Evolutionary conservation across 2,888 invertebrate genomes (phyloP).

Genomic region (Scrobipalpa costella): DNA sequence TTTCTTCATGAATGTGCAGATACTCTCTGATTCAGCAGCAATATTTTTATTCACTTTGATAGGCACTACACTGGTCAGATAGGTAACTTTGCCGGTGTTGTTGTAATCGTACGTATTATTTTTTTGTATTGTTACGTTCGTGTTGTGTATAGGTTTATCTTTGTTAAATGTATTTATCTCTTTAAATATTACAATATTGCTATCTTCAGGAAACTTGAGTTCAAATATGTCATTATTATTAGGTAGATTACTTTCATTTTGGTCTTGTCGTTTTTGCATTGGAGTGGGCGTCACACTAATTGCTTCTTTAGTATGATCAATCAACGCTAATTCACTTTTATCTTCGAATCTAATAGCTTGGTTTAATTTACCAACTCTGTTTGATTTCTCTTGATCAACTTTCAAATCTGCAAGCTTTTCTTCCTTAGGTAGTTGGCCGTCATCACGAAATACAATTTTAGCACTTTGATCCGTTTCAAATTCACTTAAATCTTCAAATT

Average conservation of each 20-base stretch:
- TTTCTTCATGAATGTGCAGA: slow-evolving; percentile 58
- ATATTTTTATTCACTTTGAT: slow-evolving; percentile 33
- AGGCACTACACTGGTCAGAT: slow-evolving; percentile 36
- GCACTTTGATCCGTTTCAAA: slow-evolving; percentile 66
- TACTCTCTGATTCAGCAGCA: slow-evolving; percentile 46
- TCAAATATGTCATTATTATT: slow-evolving; percentile 42
- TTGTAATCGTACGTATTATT: slow-evolving; percentile 25
- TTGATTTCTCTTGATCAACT: slow-evolving; percentile 12
- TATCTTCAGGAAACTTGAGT: slow-evolving; percentile 51
- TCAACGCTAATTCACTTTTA: slow-evolving; percentile 39
- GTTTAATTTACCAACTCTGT: background rate
- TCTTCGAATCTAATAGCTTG: slow-evolving; percentile 29
- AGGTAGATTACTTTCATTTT: slow-evolving; percentile 26
- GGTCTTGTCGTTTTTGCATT: slow-evolving; percentile 1
- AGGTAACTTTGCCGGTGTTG: slow-evolving; percentile 24
- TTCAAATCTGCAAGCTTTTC: slow-evolving; percentile 18
- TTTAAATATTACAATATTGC: slow-evolving; percentile 31
- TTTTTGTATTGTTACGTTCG: slow-evolving; percentile 11
- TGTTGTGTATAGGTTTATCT: slow-evolving; percentile 2
- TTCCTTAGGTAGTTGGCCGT: slow-evolving; percentile 34
- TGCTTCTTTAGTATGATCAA: slow-evolving; percentile 30
- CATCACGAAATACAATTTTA: slow-evolving; percentile 59
- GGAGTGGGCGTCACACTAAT: slow-evolving; percentile 2
- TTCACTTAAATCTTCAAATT: slow-evolving; percentile 57
- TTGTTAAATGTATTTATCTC: slow-evolving; percentile 25